phyloP scores from a whole-genome alignment of 2,888 invertebrate genomes.

The Autographa gamma region DNA sequence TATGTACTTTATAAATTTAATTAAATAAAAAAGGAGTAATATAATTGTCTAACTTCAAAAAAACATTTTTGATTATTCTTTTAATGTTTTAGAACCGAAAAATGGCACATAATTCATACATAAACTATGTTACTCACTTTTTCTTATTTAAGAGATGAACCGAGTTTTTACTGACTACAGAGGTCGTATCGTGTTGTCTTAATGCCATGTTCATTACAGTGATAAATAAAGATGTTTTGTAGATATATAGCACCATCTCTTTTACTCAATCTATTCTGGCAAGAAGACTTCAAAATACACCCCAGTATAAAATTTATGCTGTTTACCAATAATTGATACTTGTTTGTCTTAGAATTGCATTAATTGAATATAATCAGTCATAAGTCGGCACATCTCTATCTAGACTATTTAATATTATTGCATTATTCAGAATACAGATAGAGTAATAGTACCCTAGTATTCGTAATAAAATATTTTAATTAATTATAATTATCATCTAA shows the following conservation, averaged over 20 bases:
- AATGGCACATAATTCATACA: slow-evolving; percentile 50
- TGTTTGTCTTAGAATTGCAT: background rate
- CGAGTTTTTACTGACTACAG: slow-evolving; percentile 3
- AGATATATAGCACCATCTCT: background rate
- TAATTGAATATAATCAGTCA: background rate
- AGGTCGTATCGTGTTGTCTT: background rate
- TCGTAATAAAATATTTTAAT: slow-evolving; percentile 30
- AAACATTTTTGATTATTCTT: slow-evolving; percentile 8
- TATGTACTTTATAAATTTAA: slow-evolving; percentile 18
- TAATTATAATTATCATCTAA: slow-evolving; percentile 37
- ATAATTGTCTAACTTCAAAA: slow-evolving; percentile 8
- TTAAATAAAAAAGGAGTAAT: slow-evolving; percentile 7
- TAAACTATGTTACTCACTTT: slow-evolving; percentile 30
- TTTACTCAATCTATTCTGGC: background rate
- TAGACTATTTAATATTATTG: slow-evolving; percentile 27
- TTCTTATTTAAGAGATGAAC: slow-evolving; percentile 22
- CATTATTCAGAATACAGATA: slow-evolving; percentile 19
- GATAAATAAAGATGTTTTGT: background rate
- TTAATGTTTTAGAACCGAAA: slow-evolving; percentile 35
- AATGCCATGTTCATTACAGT: background rate
- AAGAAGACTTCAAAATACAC: background rate
- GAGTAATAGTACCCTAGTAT: slow-evolving; percentile 15
- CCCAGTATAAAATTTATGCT: background rate
- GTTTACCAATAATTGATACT: background rate
- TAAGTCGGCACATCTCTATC: slow-evolving; percentile 17